Evolutionary conservation across 2,113 vertebrate species (phyloP), one percentile per base, ranked within the genome.

Genomic region (Globicephala melas): DNA sequence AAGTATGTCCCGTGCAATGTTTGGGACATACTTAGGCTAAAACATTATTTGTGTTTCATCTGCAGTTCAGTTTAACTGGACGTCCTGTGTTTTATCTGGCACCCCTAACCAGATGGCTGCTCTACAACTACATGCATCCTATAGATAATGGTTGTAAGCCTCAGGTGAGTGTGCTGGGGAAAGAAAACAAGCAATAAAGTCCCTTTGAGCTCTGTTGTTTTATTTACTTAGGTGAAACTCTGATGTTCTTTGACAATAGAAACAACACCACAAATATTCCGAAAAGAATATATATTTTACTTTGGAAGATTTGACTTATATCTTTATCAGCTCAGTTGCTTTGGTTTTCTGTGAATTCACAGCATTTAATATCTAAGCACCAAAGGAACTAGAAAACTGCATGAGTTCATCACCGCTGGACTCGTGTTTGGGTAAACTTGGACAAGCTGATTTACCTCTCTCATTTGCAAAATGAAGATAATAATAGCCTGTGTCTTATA

Each of bases 191-290:
- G 83, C 33, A 84, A 47, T 70, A 26, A 55, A 58, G 15, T 76
- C 44, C n/a, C 41, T 41, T 21, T 65, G 50, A 76, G 3, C 20
- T 70, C 47, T 33, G 13, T 33, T 44, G 65, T 89, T 73, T 89
- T 91, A 79, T 77, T 84, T 47, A 71, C 41, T 79, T 58, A 58
- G 71, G 47, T 50, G 36, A 36, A n/a, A 76, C 76, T 76, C 5
- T 73, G 65, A 33, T 62, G n/a, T 94, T 73, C 23, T 94, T 88
- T 85, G 76, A 79, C 60, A 91, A 70, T 77, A 81, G 84, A 91
- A 93, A 60, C 50, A 94, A 3, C 23, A 60, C 14, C 23, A 53
- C 87, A 89, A 63, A 77, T 50, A 74, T 74, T 80, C 62, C 68
- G 33, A 86, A 90, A 44, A 1, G 7, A 81, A 36, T 67, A 26